Base-by-base conservation (phyloP, 2,888 invertebrate genomes). In the Eilema depressum region DNA sequence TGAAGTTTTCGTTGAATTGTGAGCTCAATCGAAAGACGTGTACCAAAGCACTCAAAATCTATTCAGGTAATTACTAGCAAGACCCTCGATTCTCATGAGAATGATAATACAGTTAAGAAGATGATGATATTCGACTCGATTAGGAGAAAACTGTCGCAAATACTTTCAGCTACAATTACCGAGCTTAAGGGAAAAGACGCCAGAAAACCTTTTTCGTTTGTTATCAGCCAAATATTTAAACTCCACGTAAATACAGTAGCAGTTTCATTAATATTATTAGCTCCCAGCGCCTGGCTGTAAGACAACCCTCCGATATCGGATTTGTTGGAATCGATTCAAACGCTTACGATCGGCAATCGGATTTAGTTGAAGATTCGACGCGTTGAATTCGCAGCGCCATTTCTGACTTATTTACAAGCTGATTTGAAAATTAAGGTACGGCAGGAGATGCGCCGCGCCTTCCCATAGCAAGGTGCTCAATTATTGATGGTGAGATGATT, bases 361-460 rank as follows among this genome's bases (percentile, higher is more conserved):
- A 74, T 72, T 73, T 68, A 65, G 37, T 62, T 72, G 30, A 26
- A 69, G 30, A 71, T 41, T 69, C 53, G 56, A 74, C 68, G 70
- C 71, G 33, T 69, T 65, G 71, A 72, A 75, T 71, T 73, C 69
- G 65, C 71, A 70, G 67, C 68, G 61, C 65, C 78, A 63, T 75
- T 76, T 69, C 69, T 74, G 61, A 69, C 63, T 78, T 75, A 77
- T 81, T 79, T 75, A 71, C 53, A 73, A 70, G 70, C 68, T 80
- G 73, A 78, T 80, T 75, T 70, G 70, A 56, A 68, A 77, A 80
- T 80, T 78, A 57, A 65, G 26, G 17, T 14, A 23, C n/a, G 53
- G 20, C 17, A 11, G 26, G 7, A 20, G 17, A 5, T 41, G 47
- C 8, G 64, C 41, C 14, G 20, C 17, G 25, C 4, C 1, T 47